These are phyloP conservation scores for Acanthosepion pharaonis DNA, from an alignment of 2,888 invertebrate genomes.

Conservation along the genomic window DNA sequence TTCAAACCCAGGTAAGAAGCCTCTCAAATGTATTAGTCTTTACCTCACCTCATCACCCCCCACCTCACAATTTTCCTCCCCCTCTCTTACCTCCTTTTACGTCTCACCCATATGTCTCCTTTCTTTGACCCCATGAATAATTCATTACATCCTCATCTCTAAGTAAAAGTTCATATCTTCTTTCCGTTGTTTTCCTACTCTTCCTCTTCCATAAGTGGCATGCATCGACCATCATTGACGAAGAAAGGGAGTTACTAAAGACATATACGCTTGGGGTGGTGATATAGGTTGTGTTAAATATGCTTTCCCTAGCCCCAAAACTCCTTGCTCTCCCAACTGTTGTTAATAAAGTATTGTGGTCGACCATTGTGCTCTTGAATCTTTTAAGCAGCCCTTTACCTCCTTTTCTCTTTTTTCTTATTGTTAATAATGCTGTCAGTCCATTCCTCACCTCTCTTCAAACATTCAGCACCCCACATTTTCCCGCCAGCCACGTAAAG, in stretches of 20 bases:
- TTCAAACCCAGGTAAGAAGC: not conserved
- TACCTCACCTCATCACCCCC: not conserved
- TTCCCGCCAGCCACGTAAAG: not conserved
- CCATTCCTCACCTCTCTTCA: not conserved
- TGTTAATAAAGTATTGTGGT: not conserved
- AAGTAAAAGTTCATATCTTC: not conserved
- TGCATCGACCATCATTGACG: not conserved
- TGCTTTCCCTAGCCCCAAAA: not conserved
- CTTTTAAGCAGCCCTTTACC: not conserved
- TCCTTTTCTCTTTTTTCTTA: not conserved
- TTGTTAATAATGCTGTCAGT: not conserved
- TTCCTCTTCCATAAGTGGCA: not conserved
- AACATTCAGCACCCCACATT: not conserved
- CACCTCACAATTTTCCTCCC: not conserved
- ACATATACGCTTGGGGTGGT: not conserved
- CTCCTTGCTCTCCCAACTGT: constrained; percentile 24
- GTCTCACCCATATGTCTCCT: not conserved
- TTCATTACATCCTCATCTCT: not conserved
- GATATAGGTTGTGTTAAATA: not conserved
- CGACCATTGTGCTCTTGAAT: constrained; percentile 4
- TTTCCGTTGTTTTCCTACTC: not conserved
- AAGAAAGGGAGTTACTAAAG: not conserved
- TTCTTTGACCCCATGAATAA: not conserved
- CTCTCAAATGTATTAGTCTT: not conserved
- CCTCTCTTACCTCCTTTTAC: not conserved